Conservation (phyloP, 1,140 invertebrate species). For the Grapholita molesta region DNA sequence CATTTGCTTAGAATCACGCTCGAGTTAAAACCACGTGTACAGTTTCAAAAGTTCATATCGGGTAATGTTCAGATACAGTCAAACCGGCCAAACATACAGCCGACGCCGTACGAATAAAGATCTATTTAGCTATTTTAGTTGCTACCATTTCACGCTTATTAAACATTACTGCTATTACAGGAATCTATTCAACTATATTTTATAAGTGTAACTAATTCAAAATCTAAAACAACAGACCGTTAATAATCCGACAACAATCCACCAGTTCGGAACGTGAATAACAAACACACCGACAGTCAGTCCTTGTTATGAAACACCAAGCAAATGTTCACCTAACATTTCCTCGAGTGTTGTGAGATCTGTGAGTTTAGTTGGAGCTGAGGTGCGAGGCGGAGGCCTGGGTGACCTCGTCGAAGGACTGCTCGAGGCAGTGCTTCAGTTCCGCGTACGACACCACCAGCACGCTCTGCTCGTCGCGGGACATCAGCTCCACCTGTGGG, state of each 20-base stretch:
- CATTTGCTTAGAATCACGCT: no score
- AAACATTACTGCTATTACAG: no score
- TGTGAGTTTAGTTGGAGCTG: conserved; percentile 24
- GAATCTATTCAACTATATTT: no score
- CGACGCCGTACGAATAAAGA: no score
- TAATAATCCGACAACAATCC: not conserved
- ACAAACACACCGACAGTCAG: not conserved
- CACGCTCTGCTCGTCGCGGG: conserved; percentile 96
- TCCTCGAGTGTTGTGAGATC: not conserved
- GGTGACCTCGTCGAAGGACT: conserved; percentile 91
- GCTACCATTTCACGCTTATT: no score
- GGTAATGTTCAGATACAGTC: no score
- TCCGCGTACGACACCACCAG: conserved; percentile 96
- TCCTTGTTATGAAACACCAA: not conserved
- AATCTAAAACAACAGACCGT: not conserved
- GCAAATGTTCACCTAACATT: not conserved
- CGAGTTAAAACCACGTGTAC: no score
- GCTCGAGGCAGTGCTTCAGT: conserved; percentile 95
- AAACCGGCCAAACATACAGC: no score
- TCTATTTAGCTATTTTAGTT: no score
- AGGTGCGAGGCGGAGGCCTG: conserved; percentile 28
- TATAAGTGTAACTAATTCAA: no score
- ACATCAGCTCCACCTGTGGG: conserved; percentile 94
- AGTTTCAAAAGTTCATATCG: no score
- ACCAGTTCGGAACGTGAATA: not conserved